Evolutionary conservation across 2,888 invertebrate genomes (phyloP), one percentile per base, ranked within the genome.

Genomic region (Caenorhabditis sp.): DNA sequence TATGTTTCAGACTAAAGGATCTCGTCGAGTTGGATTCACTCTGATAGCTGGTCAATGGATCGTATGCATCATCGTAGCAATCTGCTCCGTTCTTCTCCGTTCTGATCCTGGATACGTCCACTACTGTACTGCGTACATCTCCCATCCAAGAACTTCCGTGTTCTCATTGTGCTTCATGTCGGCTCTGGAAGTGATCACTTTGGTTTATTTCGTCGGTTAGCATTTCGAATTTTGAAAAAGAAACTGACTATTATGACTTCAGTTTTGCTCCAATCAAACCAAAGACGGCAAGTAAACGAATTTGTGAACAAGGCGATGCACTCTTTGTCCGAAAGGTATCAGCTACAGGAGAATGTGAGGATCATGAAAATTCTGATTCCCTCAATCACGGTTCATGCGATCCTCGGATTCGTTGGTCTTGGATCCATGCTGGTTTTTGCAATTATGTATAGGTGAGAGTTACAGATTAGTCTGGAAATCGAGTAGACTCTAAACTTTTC

Each of bases 271-370:
- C 86, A 86, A 58, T 79, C 81, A 7, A 86, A 86, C 38, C 82
- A 86, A 64, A 63, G 76, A 22, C 41, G 85, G 38, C 85, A 87
- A 72, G 83, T 87, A 8, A 84, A 82, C 47, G 86, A 86, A 68
- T 88, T 88, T 58, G 86, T 88, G 44, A 88, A 88, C 79, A 86
- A 86, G n/a, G 86, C 88, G 24, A 85, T 85, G 84, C 88, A 88
- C 47, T 82, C 88, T 2, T 44, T 88, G 26, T 84, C 86, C 1
- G 88, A 88, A 58, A 70, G 88, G 56, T 88, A 88, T 76, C 88
- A 88, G 54, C 76, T 88, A 6, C 84, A 85, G 85, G 88, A 88
- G 47, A 88, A 88, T 64, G 85, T 88, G 24, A 68, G 80, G 56
- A 86, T 86, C 49, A 88, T 88, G 87, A 56, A 82, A 19, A 85